These are phyloP conservation scores for Poeciliopsis gracilis DNA, from an alignment of 2,797 vertebrate species.

Conservation along the genomic window DNA sequence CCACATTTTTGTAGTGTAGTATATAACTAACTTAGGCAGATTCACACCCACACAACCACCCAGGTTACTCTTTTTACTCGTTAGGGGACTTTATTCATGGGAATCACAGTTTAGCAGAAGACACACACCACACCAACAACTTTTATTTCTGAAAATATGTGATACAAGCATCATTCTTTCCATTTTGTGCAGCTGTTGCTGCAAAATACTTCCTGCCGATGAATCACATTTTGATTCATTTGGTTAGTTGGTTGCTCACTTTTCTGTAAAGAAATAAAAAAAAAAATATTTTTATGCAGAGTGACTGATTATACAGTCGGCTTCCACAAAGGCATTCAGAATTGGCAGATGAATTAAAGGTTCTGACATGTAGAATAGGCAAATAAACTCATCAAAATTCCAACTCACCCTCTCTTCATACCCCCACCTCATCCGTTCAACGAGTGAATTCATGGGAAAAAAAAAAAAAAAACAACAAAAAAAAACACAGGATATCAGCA, in stretches of 20 bases:
- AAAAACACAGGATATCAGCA: slow-evolving; percentile 55
- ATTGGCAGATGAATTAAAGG: slow-evolving; percentile 65
- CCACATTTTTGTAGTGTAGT: background rate
- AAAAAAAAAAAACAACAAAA: slow-evolving; percentile 45
- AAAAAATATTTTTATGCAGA: slow-evolving; percentile 45
- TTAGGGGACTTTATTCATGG: background rate
- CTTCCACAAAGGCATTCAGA: slow-evolving; percentile 61
- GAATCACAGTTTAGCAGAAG: background rate
- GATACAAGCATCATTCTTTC: slow-evolving; percentile 11
- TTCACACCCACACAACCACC: background rate
- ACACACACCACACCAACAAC: background rate
- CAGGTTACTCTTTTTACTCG: background rate
- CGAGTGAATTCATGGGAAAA: slow-evolving; percentile 38
- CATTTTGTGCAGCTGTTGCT: slow-evolving; percentile 55
- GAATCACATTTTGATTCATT: slow-evolving; percentile 62
- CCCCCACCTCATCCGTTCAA: slow-evolving; percentile 11
- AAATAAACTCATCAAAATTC: slow-evolving; percentile 74
- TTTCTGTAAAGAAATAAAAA: slow-evolving; percentile 64
- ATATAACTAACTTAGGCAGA: background rate
- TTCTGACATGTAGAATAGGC: slow-evolving; percentile 64
- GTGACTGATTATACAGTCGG: slow-evolving; percentile 58
- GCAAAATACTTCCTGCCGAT: slow-evolving; percentile 46
- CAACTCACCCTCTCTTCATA: slow-evolving; percentile 24
- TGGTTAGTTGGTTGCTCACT: slow-evolving; percentile 71
- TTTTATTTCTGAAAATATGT: background rate